Evolutionary conservation across 2,888 invertebrate genomes (phyloP), one percentile per base, ranked within the genome.

Genomic region (Tholera decimalis): DNA sequence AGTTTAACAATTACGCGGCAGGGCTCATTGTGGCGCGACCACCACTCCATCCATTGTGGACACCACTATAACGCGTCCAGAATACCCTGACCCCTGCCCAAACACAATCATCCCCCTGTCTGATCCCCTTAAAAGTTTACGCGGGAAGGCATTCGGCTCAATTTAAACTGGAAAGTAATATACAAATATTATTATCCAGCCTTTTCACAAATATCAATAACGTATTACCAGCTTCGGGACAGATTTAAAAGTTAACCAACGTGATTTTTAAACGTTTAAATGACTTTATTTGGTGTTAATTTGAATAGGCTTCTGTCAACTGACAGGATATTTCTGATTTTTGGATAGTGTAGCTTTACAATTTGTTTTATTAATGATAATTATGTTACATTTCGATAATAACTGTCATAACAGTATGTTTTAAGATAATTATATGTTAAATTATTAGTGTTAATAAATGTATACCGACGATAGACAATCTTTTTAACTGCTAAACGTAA

Each of bases 131-230:
- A 76, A 60, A 55, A 66, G 53, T 61, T 65, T 24, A 58, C 57
- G 60, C 65, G 74, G 77, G 77, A 69, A 86, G 80, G 79, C 75
- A 71, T 83, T 83, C 44, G 84, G 93, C 39, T 89, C 92, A 88
- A 72, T 39, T 64, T 85, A 90, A 63, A 76, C 64, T 90, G 91
- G 93, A 66, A 73, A 85, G 82, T 83, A 80, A 86, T 90, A 91
- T 89, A 94, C 94, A 95, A 95, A 95, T 95, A 95, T 95, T 95
- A 94, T 95, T 95, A 95, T 93, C 93, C 92, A 88, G 90, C 89
- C 91, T 90, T 93, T 93, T 93, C 92, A 93, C 92, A 94, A 94
- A 95, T 95, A 95, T 94, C 95, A 95, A 94, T 95, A 94, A 93
- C 92, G 92, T 93, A 93, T 94, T 94, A 94, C 92, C 88, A 88